phyloP scores from a whole-genome alignment of 2,113 vertebrate species.

The Apodemus sylvaticus region DNA sequence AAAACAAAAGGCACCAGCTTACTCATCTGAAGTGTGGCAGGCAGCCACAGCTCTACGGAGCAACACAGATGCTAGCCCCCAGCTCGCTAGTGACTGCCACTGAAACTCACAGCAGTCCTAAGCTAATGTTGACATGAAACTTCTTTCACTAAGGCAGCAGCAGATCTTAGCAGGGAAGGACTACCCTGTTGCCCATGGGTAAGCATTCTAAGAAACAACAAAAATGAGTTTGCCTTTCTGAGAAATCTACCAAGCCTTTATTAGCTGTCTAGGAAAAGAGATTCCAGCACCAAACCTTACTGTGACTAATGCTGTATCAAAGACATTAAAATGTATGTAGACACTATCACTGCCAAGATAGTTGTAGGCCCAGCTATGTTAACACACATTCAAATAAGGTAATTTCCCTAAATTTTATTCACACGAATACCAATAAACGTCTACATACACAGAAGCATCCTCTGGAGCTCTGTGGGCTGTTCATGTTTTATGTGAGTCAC shows the following conservation, averaged over 20 bases:
- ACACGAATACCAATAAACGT: background rate
- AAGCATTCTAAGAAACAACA: constrained; percentile 41
- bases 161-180: constrained; percentile 13
- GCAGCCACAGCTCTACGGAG: background rate
- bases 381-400: background rate
- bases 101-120: background rate
- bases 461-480: background rate
- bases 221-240: background rate
- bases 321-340: constrained; percentile 11
- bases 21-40: background rate
- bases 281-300: constrained; percentile 34
- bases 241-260: constrained; percentile 33
- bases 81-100: background rate
- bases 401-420: constrained; percentile 38
- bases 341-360: constrained; percentile 36
- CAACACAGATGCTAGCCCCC: background rate
- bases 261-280: background rate
- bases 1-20: background rate
- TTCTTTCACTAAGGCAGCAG: background rate
- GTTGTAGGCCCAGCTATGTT: background rate
- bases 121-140: background rate
- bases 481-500: background rate
- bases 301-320: background rate
- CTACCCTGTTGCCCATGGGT: background rate
- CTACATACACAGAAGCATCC: background rate